Base-by-base conservation (phyloP, 2,797 vertebrate genomes). In the Sternotherus odoratus region DNA sequence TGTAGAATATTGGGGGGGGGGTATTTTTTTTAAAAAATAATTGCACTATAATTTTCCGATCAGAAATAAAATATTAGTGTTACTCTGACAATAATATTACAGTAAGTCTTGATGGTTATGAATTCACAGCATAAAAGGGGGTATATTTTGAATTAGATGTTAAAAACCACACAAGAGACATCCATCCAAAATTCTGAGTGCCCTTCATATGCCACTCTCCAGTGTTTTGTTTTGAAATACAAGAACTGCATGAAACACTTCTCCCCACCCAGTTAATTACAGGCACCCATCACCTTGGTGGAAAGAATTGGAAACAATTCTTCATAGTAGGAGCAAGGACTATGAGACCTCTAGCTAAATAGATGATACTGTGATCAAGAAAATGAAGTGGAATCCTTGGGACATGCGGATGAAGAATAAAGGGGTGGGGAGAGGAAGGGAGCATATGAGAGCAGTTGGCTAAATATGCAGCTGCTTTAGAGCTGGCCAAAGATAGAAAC, bases 351-450 rank as follows among this genome's bases (percentile, higher is more conserved):
- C 21, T 26, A 43, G 66, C 23, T 23, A 72, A 53, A 43, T 26
- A 43, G 19, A 43, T 11, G 66, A 39, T 36, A 72, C 12, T 36
- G 23, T 51, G 19, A 75, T 53, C 77, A 81, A 15, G 17, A 50
- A 75, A 84, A 75, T 17, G 12, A 69, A 88, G 77, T 80, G 77
- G 74, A 86, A 81, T 69, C 90, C 80, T 49, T 88, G 72, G 33
- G 30, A 48, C 87, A 87, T 48, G 46, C 46, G 12, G 48, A 79
- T 89, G 39, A 53, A 83, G 11, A 60, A 87, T 83, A 63, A 88
- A 87, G 83, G 85, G 48, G 12, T 63, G 50, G n/a, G 23, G 39
- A 74, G 69, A 74, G 24, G 24, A 26, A 74, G 5, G 19, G 39
- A 74, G 12, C 24, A 46, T 26, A 13, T 46, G 43, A 48, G 56